Base-by-base conservation (phyloP, 1,140 invertebrate species). In the Ylistrum balloti region DNA sequence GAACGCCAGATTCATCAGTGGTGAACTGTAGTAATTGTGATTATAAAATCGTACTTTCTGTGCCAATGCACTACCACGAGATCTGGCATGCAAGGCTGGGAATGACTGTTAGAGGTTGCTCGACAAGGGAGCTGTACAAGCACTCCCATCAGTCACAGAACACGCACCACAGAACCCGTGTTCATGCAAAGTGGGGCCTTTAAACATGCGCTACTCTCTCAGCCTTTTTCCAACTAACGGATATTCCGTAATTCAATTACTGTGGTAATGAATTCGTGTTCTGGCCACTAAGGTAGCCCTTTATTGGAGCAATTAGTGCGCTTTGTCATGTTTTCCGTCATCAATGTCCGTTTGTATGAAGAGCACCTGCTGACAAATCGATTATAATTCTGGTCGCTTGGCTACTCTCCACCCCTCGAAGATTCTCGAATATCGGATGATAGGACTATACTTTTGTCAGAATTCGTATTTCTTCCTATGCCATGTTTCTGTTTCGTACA, bases 331-430 rank as follows among this genome's bases (percentile, higher is more conserved):
- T 74, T 74, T 74, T 74, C 56, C 56, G 22, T 28, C 56, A 74
- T 74, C n/a, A 74, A 22, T 74, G 56, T 74, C 56, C n/a, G 56
- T 28, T 74, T 74, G 56, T 74, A 74, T 74, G n/a, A 74, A 28
- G 56, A 28, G n/a, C 56, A 74, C 56, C 56, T 74, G 56, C 56
- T 74, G 56, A 74, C n/a, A 74, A 74, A 74, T 74, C 56, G 56
- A 74, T 74, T 74, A n/a, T 7, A 74, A 28, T n/a, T 74, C 56
- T n/a, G 5, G n/a, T 74, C 56, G 56, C 41, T 45, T 45, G 17
- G 41, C 56, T 74, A 74, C 56, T 28, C 15, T n/a, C 56, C n/a
- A n/a, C 56, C 17, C 56, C 56, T 74, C 56, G 0, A 74, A 74
- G 1, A 17, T 28, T 28, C 56, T 11, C 56, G 56, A 74, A 28